Base-by-base conservation (phyloP, 2,888 invertebrate genomes). In the Cartodere bifasciata region DNA sequence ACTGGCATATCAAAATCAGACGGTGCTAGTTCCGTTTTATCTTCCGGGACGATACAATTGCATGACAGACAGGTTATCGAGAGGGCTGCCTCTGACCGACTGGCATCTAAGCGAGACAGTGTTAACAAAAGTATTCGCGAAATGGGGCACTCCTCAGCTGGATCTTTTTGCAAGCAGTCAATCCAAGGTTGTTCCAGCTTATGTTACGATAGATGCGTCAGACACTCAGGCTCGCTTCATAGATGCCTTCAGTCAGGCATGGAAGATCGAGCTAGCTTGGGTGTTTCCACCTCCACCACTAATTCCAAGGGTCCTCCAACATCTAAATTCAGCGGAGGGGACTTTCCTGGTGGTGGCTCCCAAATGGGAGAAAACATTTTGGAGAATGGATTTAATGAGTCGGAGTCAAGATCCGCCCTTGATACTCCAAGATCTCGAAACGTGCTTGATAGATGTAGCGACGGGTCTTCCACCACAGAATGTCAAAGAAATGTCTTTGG, bases 211-310 rank as follows among this genome's bases (percentile, higher is more conserved):
- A 12, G 30, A 32, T n/a, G 15, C 27, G n/a, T n/a, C n/a, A n/a
- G n/a, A n/a, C n/a, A n/a, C n/a, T n/a, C n/a, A n/a, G n/a, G n/a
- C n/a, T n/a, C n/a, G n/a, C n/a, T n/a, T n/a, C n/a, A n/a, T 17
- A 9, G 20, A 17, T 17, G 20, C 20, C 6, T 17, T 17, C 20
- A 17, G 20, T n/a, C 20, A 9, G 20, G n/a, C 6, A 9, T 17
- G 20, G 20, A 17, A 7, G n/a, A 9, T 17, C 6, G n/a, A 17
- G 6, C n/a, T 17, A 9, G 20, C 20, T 17, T 52, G 50, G 42
- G 31, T 49, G 4, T 51, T 52, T 28, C 49, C 52, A 2, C 52
- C 51, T 4, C 52, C 49, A 9, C 31, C 36, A 4, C 34, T 49
- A 13, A 41, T 50, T 2, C 49, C 49, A 4, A 22, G 37, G 16